Evolutionary conservation across 2,888 invertebrate species (phyloP).

Genomic region (Machimus rusticus): DNA sequence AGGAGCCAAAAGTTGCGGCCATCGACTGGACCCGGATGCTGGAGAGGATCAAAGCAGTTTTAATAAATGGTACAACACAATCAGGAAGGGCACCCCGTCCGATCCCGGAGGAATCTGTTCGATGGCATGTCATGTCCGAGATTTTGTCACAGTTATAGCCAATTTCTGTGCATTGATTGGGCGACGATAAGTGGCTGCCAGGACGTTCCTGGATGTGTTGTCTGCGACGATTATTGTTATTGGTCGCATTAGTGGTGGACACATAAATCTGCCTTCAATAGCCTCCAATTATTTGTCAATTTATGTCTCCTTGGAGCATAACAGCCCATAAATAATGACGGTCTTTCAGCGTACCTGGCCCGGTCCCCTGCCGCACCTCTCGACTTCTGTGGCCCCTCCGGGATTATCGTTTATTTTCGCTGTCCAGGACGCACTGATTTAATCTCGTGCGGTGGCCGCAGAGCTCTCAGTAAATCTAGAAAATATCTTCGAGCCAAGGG

Average conservation of each 20-base stretch:
- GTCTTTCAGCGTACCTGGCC: slow-evolving; percentile 39
- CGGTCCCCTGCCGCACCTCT: not conserved
- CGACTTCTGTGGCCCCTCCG: slow-evolving; percentile 1
- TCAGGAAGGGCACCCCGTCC: slow-evolving; percentile 1
- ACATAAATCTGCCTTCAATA: slow-evolving; percentile 39
- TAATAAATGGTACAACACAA: slow-evolving; percentile 29
- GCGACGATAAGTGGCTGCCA: slow-evolving; percentile 35
- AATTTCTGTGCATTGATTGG: slow-evolving; percentile 38
- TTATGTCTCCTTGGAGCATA: slow-evolving; percentile 57
- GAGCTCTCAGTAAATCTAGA: not conserved
- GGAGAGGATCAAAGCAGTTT: slow-evolving; percentile 26
- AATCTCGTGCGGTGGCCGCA: not conserved
- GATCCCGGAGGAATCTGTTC: not conserved
- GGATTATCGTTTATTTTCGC: slow-evolving; percentile 15
- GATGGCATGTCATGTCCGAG: slow-evolving; percentile 10
- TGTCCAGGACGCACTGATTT: slow-evolving; percentile 35
- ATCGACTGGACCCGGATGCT: not conserved
- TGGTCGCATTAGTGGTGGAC: slow-evolving; percentile 35
- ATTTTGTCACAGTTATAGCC: slow-evolving; percentile 36
- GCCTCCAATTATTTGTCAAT: slow-evolving; percentile 57
- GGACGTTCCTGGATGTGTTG: slow-evolving; percentile 2
- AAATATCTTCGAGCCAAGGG: not conserved
- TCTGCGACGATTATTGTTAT: slow-evolving; percentile 32
- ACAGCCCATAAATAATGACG: slow-evolving; percentile 56
- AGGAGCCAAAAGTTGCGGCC: slow-evolving; percentile 24